Evolutionary conservation across 2,888 invertebrate genomes (phyloP), one percentile per base, ranked within the genome.

Genomic region (Heteromurus nitidus): DNA sequence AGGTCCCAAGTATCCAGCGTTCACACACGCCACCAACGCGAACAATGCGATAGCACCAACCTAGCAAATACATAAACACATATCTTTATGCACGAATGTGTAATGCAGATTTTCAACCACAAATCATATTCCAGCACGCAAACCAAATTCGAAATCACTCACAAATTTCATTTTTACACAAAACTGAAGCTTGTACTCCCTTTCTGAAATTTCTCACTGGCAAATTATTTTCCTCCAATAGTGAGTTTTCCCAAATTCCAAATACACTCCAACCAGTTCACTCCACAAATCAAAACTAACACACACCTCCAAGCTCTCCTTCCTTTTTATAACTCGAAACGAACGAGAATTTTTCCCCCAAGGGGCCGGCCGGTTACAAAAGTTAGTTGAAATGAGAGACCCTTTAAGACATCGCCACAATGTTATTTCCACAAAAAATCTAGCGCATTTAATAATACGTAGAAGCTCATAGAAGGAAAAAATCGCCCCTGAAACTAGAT

Each of bases 11-110:
- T 55, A 26, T 18, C 81, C 81, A 22, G 81, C 81, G 44, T 26
- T 69, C 20, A 47, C 81, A 64, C 81, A 81, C 24, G 81, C 81
- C 44, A 50, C 81, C 26, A 75, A 50, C 5, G 81, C 81, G 31
- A 81, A 69, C 58, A 81, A 58, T 64, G 81, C 75, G n/a, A 81
- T 47, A 69, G 74, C 69, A 11, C 53, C 60, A 24, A 70, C 64
- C 81, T 81, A 70, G n/a, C 22, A 67, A 36, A 44, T 26, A 24
- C 24, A 65, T 11, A 55, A n/a, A 73, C 28, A 36, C 30, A 42
- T 44, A 50, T 31, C 16, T 50, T 44, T 44, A 24, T 53, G 2
- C 20, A 9, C 26, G 26, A 20, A 62, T n/a, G 13, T 18, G 2
- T 7, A 55, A 47, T 22, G 28, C n/a, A 47, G 42, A 60, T 13